A percentile compares a stretch with the other conserved stretches of the same genome.
Conservation (phyloP, 2,113 vertebrate genomes). For the Seriola rivoliana region DNA sequence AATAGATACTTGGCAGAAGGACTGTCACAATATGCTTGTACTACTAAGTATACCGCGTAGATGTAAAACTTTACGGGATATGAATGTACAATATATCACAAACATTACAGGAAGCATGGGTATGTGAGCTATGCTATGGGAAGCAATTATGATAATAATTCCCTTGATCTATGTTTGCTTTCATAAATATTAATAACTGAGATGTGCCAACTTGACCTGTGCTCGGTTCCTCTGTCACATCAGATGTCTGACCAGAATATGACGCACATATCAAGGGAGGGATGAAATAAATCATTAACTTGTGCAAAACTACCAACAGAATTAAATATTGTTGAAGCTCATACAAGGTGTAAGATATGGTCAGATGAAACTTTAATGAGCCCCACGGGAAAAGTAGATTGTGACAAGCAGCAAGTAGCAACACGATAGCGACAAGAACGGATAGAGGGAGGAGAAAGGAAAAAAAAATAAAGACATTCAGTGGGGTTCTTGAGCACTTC, state of each 20-base stretch:
- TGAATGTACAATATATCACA: background rate
- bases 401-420: conserved; percentile 6
- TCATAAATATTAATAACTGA: background rate
- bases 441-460: background rate
- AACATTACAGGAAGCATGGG: background rate
- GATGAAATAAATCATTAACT: conserved; percentile 12
- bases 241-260: background rate
- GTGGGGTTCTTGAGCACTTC: background rate
- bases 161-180: conserved; percentile 1
- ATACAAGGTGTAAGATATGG: background rate
- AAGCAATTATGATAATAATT: background rate
- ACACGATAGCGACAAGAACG: background rate
- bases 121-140: background rate
- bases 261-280: background rate
- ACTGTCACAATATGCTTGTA: background rate
- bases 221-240: conserved; percentile 5
- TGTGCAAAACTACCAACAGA: conserved; percentile 16
- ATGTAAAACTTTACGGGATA: background rate
- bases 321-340: conserved; percentile 22
- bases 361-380: conserved; percentile 35
- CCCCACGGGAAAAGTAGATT: background rate
- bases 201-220: background rate
- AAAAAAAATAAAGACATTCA: background rate
- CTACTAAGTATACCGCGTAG: background rate
- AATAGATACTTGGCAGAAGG: background rate